These are phyloP conservation scores for Aleiodes alternator DNA, from an alignment of 2,888 invertebrate species.

Conservation along the genomic window DNA sequence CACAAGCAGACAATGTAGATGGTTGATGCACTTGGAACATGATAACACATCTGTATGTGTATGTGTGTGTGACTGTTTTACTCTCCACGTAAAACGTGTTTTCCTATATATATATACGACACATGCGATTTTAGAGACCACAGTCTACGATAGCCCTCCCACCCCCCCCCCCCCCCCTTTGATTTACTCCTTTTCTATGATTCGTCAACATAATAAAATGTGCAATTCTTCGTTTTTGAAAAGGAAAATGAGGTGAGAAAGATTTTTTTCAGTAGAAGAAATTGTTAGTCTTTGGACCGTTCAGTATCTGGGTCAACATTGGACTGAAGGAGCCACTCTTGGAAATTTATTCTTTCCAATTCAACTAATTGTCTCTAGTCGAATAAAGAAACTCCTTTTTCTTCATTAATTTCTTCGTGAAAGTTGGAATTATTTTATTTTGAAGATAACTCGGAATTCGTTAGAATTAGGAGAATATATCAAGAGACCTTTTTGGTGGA, in stretches of 20 bases:
- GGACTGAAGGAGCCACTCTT: constrained; percentile 1
- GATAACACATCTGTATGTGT: constrained; percentile 17
- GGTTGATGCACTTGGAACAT: constrained; percentile 47
- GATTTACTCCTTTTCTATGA: background rate
- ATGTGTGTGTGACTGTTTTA: constrained; percentile 32
- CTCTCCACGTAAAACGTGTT: constrained; percentile 43
- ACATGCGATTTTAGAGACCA: background rate
- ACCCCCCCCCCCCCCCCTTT: too few species aligned
- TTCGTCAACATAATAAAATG: too few species aligned
- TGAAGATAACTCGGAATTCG: too few species aligned
- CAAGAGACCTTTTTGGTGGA: too few species aligned
- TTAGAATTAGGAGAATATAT: too few species aligned
- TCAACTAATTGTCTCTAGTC: background rate
- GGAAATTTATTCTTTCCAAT: constrained; percentile 2
- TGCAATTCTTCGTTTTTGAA: background rate
- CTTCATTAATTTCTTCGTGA: too few species aligned
- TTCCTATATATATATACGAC: constrained; percentile 40
- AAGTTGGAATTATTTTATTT: too few species aligned
- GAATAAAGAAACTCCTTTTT: too few species aligned
- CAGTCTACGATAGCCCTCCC: background rate
- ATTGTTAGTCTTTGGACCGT: background rate
- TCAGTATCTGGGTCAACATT: constrained; percentile 2
- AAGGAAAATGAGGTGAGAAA: background rate
- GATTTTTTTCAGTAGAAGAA: background rate
- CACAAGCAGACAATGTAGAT: constrained; percentile 30